These are phyloP conservation scores for Antheraea mylitta DNA, from an alignment of 1,140 invertebrate genomes.

Conservation along the genomic window DNA sequence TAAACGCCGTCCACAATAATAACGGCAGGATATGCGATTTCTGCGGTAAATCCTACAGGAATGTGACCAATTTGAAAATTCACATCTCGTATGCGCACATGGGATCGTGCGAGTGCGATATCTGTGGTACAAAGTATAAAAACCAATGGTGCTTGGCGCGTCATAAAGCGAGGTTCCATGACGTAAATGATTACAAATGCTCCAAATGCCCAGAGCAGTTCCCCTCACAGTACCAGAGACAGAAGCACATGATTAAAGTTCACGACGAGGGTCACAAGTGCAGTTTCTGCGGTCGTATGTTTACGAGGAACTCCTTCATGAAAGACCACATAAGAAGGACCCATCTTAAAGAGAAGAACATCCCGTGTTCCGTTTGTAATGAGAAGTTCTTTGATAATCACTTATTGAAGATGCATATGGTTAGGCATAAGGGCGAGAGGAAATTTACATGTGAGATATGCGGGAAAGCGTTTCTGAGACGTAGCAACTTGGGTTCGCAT, in stretches of 20 bases:
- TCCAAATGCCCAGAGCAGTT: constrained; percentile 59
- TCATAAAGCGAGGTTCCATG: constrained; percentile 53
- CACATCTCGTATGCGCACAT: constrained; percentile 56
- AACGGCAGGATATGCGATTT: constrained; percentile 63
- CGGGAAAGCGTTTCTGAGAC: constrained; percentile 80
- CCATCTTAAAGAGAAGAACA: constrained; percentile 68
- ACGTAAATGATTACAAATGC: constrained; percentile 61
- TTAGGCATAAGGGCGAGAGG: constrained; percentile 83
- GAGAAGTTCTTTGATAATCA: constrained; percentile 69
- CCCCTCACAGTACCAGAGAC: constrained; percentile 59
- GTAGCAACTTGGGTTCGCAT: constrained; percentile 56
- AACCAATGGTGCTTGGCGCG: constrained; percentile 56
- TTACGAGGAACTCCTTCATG: constrained; percentile 67
- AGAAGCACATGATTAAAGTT: constrained; percentile 61
- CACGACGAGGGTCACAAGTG: constrained; percentile 65
- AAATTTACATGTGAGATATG: constrained; percentile 80
- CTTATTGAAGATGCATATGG: constrained; percentile 77
- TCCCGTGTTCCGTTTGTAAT: constrained; percentile 57
- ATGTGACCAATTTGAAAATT: constrained; percentile 49
- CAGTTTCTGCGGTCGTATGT: constrained; percentile 58
- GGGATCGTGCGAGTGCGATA: constrained; percentile 45
- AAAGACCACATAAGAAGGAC: constrained; percentile 59
- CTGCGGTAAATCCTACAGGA: constrained; percentile 58
- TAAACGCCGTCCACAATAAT: constrained; percentile 57
- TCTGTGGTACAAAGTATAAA: constrained; percentile 55